These are phyloP conservation scores for Meghimatium bilineatum DNA, from an alignment of 2,888 invertebrate species.

Conservation along the genomic window DNA sequence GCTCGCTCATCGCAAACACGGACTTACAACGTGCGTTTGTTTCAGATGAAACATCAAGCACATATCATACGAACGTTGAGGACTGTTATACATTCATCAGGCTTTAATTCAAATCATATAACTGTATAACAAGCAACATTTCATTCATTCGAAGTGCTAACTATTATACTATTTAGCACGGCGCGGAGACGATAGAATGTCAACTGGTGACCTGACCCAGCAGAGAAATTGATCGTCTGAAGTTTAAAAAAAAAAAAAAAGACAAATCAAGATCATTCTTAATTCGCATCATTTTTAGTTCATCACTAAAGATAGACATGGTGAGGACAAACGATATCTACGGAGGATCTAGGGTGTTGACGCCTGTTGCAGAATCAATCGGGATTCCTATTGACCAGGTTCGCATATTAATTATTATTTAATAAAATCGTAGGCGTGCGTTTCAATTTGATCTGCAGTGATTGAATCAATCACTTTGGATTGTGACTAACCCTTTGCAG, in stretches of 20 bases:
- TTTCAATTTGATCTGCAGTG: too few species aligned
- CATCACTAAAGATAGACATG: neutral
- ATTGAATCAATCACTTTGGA: too few species aligned
- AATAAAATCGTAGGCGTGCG: too few species aligned
- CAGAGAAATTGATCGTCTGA: neutral
- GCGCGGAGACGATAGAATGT: neutral
- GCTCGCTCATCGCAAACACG: too few species aligned
- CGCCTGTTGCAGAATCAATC: conserved; percentile 22
- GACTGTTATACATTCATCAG: neutral
- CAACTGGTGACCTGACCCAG: neutral
- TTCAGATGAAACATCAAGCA: too few species aligned
- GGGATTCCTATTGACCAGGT: conserved; percentile 34
- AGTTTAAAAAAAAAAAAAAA: neutral
- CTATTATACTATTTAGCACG: neutral
- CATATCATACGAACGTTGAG: too few species aligned
- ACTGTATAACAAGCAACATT: neutral
- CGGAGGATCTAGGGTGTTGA: conserved; percentile 27
- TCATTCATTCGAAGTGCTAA: neutral
- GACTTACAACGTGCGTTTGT: too few species aligned
- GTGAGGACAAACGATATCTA: conserved; percentile 36
- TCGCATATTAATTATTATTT: too few species aligned
- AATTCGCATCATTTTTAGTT: neutral
- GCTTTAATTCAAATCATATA: neutral
- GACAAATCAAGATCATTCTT: neutral
- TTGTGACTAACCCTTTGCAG: too few species aligned